phyloP scores from a whole-genome alignment of 2,113 vertebrate genomes.

The Periophthalmus modestus region DNA sequence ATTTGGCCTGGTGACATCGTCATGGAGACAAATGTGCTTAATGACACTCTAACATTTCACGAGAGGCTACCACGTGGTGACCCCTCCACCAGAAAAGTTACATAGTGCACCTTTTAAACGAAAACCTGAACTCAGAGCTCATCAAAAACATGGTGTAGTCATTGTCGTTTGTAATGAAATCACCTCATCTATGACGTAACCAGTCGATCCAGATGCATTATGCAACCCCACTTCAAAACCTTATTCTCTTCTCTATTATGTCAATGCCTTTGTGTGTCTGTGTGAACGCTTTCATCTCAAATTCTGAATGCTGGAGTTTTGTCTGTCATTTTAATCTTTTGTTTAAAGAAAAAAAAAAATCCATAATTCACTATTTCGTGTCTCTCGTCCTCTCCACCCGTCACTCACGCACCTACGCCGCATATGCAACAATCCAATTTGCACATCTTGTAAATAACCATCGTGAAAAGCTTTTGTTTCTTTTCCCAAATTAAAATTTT shows the following conservation, averaged over 20 bases:
- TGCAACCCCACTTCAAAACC: background rate
- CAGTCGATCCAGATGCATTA: background rate
- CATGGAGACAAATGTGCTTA: no score
- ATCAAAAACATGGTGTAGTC: background rate
- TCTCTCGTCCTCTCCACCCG: background rate
- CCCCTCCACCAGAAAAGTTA: no score
- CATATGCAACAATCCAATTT: constrained; percentile 52
- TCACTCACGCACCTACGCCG: background rate
- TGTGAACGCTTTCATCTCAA: background rate
- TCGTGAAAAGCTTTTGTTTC: constrained; percentile 27
- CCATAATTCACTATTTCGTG: background rate
- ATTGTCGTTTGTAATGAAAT: background rate
- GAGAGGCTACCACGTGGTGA: no score
- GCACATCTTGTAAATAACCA: constrained; percentile 68
- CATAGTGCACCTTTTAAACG: no score
- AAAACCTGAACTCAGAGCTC: no score
- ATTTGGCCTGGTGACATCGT: no score
- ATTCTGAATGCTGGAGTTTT: background rate
- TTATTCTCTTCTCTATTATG: background rate
- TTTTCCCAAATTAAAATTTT: constrained; percentile 32
- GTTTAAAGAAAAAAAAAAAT: background rate
- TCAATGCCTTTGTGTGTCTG: background rate
- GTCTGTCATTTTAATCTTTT: background rate
- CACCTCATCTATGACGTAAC: background rate
- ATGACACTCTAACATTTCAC: no score